These are phyloP conservation scores for Heliconius himera DNA, from an alignment of 1,140 invertebrate genomes.

Conservation along the genomic window DNA sequence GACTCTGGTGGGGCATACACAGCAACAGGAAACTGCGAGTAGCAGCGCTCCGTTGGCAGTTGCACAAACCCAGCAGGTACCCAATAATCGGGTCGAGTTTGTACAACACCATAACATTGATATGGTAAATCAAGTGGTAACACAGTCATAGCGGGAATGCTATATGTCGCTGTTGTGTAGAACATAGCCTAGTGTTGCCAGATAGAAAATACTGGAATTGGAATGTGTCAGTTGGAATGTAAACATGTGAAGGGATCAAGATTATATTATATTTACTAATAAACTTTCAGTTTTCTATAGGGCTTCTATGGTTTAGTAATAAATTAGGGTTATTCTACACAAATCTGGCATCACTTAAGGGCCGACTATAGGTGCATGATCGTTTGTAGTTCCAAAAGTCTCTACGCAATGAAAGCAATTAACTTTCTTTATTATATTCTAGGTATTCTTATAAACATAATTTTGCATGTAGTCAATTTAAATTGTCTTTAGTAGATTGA, in stretches of 20 bases:
- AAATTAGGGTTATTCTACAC: not conserved
- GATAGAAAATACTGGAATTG: not conserved
- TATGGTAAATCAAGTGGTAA: slow-evolving; percentile 71
- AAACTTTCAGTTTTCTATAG: not conserved
- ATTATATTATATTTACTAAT: slow-evolving; percentile 4
- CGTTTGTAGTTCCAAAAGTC: not conserved
- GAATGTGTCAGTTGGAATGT: not conserved
- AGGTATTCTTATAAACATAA: slow-evolving; percentile 14
- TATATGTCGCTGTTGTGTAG: slow-evolving; percentile 55
- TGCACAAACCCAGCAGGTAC: slow-evolving; percentile 68
- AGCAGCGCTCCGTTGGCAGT: slow-evolving; percentile 37
- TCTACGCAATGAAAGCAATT: not conserved
- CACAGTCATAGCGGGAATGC: slow-evolving; percentile 67
- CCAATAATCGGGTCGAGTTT: slow-evolving; percentile 79
- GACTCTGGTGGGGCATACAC: slow-evolving; percentile 69
- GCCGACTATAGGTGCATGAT: not conserved
- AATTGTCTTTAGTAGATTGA: slow-evolving; percentile 14
- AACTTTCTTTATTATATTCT: not conserved
- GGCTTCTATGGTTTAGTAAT: not conserved
- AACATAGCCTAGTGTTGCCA: slow-evolving; percentile 24
- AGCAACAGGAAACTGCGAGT: slow-evolving; percentile 57
- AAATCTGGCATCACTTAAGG: slow-evolving; percentile 6
- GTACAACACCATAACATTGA: slow-evolving; percentile 79
- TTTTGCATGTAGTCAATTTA: slow-evolving; percentile 21
- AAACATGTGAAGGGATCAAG: not conserved